Evolutionary conservation across 92 coral and sea anemone genomes (phyloP), one percentile per base, ranked within the genome.

Genomic region (Zoanthus gigantus): DNA sequence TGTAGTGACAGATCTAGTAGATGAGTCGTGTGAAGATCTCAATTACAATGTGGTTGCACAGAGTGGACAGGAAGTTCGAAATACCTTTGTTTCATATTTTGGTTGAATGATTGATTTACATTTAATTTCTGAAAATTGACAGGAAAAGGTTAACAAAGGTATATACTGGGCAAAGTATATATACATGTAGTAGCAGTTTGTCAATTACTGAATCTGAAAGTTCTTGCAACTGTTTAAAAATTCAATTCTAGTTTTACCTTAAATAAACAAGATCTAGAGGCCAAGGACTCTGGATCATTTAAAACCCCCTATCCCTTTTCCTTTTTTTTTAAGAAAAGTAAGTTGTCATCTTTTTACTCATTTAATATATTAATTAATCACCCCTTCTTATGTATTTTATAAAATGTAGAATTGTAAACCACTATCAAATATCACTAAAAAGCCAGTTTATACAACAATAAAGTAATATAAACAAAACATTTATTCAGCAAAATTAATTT

Each of bases 81-180:
- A 71, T 71, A 10, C 75, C 44, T 30, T 71, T 32, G 75, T 71
- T 29, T 29, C 75, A 9, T 37, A 71, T 31, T 71, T 30, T 30
- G 46, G 45, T 71, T 71, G 46, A 71, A 30, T 71, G 42, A 23
- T 23, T 37, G 4, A 37, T 68, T 68, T 58, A 68, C 42, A 68
- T 68, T 68, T 68, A 68, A 68, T 68, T 68, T 68, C 73, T 68
- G 44, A 68, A 68, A 68, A n/a, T 68, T 13, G 7, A 32, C 66
- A 14, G 66, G 5, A 18, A 58, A 58, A 58, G 66, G 66, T 58
- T 58, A n/a, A 58, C 66, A 58, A 58, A 58, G 23, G 23, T 23
- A 23, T 23, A 23, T 23, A 23, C 73, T 68, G 73, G 73, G 73
- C 7, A 68, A 68, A 28, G 73, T 68, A 68, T 68, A 68, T 68